A percentile compares a stretch with the other conserved stretches of the same genome.
Conservation (phyloP, 35 echinoderm and acorn worm species). For the Apostichopus parvimensis region DNA sequence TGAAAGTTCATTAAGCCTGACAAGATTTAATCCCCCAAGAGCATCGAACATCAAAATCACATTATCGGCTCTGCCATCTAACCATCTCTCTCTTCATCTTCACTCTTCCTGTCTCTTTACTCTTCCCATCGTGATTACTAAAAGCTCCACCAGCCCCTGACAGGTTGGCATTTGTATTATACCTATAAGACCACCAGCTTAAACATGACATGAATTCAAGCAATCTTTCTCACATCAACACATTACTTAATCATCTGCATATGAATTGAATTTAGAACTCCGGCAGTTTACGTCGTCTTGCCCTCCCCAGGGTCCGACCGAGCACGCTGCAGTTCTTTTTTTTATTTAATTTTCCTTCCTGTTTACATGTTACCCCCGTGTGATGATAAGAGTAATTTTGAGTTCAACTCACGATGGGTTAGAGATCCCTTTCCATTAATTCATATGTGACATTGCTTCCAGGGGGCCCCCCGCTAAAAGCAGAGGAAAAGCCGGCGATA, state of each 20-base stretch:
- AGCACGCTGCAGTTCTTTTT: not conserved
- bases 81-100: not conserved
- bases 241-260: slow-evolving; percentile 15
- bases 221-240: slow-evolving; percentile 4
- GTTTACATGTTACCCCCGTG: not conserved
- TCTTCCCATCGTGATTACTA: no score
- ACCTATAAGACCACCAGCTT: not conserved
- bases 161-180: not conserved
- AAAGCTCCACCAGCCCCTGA: not conserved
- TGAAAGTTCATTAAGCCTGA: not conserved
- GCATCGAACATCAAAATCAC: not conserved
- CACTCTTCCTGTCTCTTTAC: not conserved
- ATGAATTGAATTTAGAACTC: not conserved
- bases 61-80: not conserved
- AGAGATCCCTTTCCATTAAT: not conserved
- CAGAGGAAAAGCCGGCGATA: not conserved
- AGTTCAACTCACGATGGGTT: not conserved
- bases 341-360: not conserved
- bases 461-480: not conserved
- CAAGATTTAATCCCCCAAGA: not conserved
- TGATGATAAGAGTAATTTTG: slow-evolving; percentile 6
- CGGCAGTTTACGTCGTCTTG: not conserved
- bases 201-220: slow-evolving; percentile 18
- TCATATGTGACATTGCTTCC: not conserved
- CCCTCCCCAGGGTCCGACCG: not conserved